Base-by-base conservation (phyloP, 2,113 vertebrate genomes). In the Coptodon rendalli region DNA sequence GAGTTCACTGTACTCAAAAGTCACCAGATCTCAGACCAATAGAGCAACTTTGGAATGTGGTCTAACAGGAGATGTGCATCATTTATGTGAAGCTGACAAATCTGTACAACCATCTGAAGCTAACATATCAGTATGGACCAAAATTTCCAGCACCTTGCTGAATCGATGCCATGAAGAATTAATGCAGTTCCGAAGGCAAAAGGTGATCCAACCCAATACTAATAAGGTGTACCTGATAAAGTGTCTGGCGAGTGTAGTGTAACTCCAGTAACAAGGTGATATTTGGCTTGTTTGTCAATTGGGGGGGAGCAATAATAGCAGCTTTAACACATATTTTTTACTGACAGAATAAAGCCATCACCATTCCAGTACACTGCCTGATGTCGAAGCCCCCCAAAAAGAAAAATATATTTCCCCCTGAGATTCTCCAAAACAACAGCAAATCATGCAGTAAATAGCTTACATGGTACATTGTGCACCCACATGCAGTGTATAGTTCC, bases 361-460 rank as follows among this genome's bases (percentile, higher is more conserved):
- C 17, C 43, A 59, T 82, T 61, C 81, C 29, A 66, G 73, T 54
- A 27, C 71, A 83, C 5, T 82, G 57, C 7, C 31, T 80, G 5
- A 38, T 83, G 34, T 36, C 43, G 68, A 88, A 80, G 38, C 48
- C 80, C 63, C 9, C 22, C 14, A 22, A 56, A 34, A 84, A 63
- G 54, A 8, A 83, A 56, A 61, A 73, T 40, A 3, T 13, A 38
- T 78, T 81, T 11, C 53, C 68, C 27, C 59, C 59, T 53, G 85
- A 91, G 43, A 81, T 68, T n/a, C 43, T 34, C 22, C 61, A 31
- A 68, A 84, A 73, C 66, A 89, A 76, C 53, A 91, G 57, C 24
- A 89, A 91, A 92, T 66, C 83, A 85, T 83, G 83, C 82, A 78
- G 43, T 34, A 84, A 87, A 83, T 83, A 88, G 63, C 83, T 83